Conservation (phyloP, 1,140 invertebrate genomes). For the Cydia amplana region DNA sequence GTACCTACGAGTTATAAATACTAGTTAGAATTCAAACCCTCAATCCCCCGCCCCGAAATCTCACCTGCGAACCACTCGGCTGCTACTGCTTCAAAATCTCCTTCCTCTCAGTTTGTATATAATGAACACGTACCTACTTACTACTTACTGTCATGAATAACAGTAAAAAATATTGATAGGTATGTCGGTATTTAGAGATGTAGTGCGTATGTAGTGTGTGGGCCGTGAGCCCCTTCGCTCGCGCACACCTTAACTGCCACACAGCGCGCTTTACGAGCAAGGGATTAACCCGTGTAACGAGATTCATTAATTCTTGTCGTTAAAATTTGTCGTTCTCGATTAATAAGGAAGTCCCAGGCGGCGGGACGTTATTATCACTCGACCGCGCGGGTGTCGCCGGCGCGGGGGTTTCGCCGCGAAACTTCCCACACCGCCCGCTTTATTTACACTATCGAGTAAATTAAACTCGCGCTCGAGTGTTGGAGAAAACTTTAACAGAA, state of each 20-base stretch:
- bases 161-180: conserved; percentile 10
- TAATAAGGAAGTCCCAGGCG: conserved; percentile 78
- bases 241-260: conserved; percentile 69
- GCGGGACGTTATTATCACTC: conserved; percentile 74
- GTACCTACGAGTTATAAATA: too few species aligned
- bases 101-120: too few species aligned
- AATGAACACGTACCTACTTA: background rate
- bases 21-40: background rate
- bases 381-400: conserved; percentile 64
- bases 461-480: conserved; percentile 79
- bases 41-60: background rate
- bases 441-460: conserved; percentile 81
- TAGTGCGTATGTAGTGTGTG: conserved; percentile 35
- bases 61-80: background rate
- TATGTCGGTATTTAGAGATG: background rate
- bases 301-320: conserved; percentile 81
- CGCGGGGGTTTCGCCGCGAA: conserved; percentile 62
- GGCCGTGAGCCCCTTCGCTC: conserved; percentile 43
- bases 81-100: background rate
- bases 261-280: conserved; percentile 77
- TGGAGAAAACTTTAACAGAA: conserved; percentile 77
- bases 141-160: background rate
- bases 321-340: conserved; percentile 81
- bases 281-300: conserved; percentile 81
- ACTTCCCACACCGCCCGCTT: conserved; percentile 76